Evolutionary conservation across 2,797 vertebrate species (phyloP), one percentile per base, ranked within the genome.

Genomic region (Anguilla anguilla): DNA sequence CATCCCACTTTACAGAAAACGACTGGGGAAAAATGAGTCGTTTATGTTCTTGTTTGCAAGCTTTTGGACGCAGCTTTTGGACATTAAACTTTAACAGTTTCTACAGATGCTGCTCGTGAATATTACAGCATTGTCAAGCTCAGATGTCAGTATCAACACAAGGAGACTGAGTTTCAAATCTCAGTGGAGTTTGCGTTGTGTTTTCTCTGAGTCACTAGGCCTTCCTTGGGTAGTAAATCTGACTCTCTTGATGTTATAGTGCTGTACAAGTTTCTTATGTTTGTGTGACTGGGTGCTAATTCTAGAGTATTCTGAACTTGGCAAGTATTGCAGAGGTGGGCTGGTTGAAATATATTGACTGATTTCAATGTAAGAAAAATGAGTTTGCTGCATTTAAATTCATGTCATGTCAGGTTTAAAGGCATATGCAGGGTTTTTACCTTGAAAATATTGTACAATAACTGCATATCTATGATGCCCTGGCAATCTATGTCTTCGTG

Each of bases 141-240:
- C 74, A 57, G 57, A 61, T 88, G 85, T 88, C 88, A 67, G 74
- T 51, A 39, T 69, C 85, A 7, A 61, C 69, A 6, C 6, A 35
- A 74, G 15, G 49, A 19, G 11, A 53, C 7, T 28, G n/a, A 74
- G 15, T 25, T 3, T 6, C 3, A 28, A 72, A 35, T 51, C 46
- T 55, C 13, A 69, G 77, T 77, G 46, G 19, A 79, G 61, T 43
- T 17, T 59, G 5, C 53, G 43, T 25, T 9, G 0, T 31, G 28
- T 28, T 72, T 72, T 28, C 6, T 69, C 25, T 69, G 64, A 69
- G 25, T 69, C 25, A 28, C 25, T 59, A 19, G 57, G 57, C 57
- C 57, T 59, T 82, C 43, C 15, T n/a, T 6, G 49, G 79, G 19
- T 35, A 31, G 69, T 25, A 25, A n/a, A n/a, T 69, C 64, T 31